Percentiles rank a stretch among this genome's conserved stretches.
phyloP scores from a whole-genome alignment of 2,888 invertebrate species.

The Druceiella hillmani region DNA sequence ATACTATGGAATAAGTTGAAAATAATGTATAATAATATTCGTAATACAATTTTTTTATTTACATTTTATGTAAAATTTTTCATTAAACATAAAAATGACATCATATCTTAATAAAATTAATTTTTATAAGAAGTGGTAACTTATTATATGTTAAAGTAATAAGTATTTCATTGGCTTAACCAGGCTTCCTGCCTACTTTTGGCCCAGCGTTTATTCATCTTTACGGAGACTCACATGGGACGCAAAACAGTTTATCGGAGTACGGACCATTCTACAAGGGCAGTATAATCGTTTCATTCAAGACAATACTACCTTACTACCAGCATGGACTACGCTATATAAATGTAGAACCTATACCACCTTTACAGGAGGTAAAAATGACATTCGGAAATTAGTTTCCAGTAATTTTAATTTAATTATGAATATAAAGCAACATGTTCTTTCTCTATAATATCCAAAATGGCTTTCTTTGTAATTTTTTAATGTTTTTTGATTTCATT shows the following conservation, averaged over 20 bases:
- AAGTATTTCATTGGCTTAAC: constrained; percentile 12
- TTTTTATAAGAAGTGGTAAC: no score
- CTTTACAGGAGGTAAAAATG: constrained; percentile 34
- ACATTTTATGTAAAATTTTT: no score
- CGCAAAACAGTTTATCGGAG: constrained; percentile 23
- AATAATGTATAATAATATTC: no score
- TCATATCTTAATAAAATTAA: no score
- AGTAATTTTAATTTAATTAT: no score
- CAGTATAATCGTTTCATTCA: constrained; percentile 65
- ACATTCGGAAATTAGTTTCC: constrained; percentile 30
- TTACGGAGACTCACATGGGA: constrained; percentile 49
- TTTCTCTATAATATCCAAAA: no score
- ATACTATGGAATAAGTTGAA: no score
- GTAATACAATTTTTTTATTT: no score
- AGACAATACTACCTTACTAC: constrained; percentile 59
- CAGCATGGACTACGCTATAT: constrained; percentile 37
- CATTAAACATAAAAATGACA: no score
- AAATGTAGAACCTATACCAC: constrained; percentile 33
- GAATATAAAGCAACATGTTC: no score
- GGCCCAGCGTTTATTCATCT: constrained; percentile 79
- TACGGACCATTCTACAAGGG: constrained; percentile 62
- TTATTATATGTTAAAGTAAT: constrained; percentile 21
- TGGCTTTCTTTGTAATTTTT: no score
- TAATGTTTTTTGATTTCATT: no score
- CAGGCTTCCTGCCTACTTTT: constrained; percentile 72